Percentiles rank a stretch among this genome's conserved stretches.
Evolutionary conservation across 1,140 invertebrate species (phyloP).

Genomic region (Phocides pigmalion): DNA sequence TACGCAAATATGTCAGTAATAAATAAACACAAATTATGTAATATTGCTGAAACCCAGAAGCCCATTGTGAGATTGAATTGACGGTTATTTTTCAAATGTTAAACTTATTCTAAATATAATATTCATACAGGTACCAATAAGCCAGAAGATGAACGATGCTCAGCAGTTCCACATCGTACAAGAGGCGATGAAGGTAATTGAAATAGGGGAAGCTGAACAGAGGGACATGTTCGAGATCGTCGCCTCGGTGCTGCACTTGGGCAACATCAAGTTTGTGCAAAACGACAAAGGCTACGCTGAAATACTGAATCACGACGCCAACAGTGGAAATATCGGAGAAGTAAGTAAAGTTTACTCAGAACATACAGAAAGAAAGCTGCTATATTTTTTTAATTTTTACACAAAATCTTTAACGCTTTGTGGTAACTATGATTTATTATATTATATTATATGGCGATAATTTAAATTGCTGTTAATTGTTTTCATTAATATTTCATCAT

Average conservation of each 20-base stretch:
- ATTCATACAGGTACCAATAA: conserved; percentile 67
- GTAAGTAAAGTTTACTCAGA: conserved; percentile 52
- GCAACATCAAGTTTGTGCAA: conserved; percentile 88
- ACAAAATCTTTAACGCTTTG: too few species aligned
- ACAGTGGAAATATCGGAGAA: conserved; percentile 84
- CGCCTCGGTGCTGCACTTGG: conserved; percentile 91
- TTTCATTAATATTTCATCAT: too few species aligned
- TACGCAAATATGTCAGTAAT: too few species aligned
- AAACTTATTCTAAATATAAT: conserved; percentile 11
- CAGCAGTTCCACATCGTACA: conserved; percentile 87
- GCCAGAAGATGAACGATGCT: conserved; percentile 85
- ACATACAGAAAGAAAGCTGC: too few species aligned
- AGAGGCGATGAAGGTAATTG: conserved; percentile 88
- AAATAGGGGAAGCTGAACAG: conserved; percentile 87
- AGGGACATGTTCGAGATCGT: conserved; percentile 90
- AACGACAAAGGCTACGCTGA: conserved; percentile 88
- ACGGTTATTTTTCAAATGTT: background rate
- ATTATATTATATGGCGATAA: too few species aligned
- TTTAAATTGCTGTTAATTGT: too few species aligned
- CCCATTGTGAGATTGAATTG: too few species aligned
- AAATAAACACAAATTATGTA: too few species aligned
- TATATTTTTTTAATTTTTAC: too few species aligned
- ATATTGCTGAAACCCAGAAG: too few species aligned
- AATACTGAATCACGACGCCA: conserved; percentile 85
- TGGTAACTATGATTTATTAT: too few species aligned